phyloP scores from a whole-genome alignment of 2,888 invertebrate genomes.

The Mythimna vitellina region DNA sequence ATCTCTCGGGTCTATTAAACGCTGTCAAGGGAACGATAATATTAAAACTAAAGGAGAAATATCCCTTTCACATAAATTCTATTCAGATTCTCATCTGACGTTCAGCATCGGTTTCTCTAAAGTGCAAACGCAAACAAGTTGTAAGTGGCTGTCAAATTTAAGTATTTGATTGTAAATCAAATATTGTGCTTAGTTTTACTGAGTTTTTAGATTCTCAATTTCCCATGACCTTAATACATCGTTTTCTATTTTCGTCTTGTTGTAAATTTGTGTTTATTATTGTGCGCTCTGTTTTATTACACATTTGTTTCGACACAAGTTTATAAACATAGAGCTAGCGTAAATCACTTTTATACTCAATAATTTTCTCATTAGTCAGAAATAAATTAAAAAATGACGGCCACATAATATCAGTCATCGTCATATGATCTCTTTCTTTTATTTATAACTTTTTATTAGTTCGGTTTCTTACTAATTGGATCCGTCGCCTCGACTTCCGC shows the following conservation, averaged over 20 bases:
- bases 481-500: conserved; percentile 21
- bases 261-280: conserved; percentile 29
- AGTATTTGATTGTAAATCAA: conserved; percentile 53
- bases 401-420: conserved; percentile 2
- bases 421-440: conserved; percentile 25
- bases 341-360: not conserved
- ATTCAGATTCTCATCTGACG: conserved; percentile 30
- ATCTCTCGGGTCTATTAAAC: conserved; percentile 11
- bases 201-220: conserved; percentile 31
- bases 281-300: conserved; percentile 9
- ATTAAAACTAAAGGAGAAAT: conserved; percentile 24
- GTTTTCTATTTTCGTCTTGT: conserved; percentile 22
- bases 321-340: not conserved
- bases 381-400: not conserved
- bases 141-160: conserved; percentile 45
- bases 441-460: conserved; percentile 33
- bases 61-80: conserved; percentile 36
- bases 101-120: conserved; percentile 25
- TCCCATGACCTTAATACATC: conserved; percentile 32
- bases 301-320: conserved; percentile 1
- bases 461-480: conserved; percentile 14
- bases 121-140: conserved; percentile 33
- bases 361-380: not conserved
- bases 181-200: conserved; percentile 39
- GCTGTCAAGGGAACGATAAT: conserved; percentile 12